Conservation (phyloP, 1,140 invertebrate genomes). For the Camponotus floridanus region DNA sequence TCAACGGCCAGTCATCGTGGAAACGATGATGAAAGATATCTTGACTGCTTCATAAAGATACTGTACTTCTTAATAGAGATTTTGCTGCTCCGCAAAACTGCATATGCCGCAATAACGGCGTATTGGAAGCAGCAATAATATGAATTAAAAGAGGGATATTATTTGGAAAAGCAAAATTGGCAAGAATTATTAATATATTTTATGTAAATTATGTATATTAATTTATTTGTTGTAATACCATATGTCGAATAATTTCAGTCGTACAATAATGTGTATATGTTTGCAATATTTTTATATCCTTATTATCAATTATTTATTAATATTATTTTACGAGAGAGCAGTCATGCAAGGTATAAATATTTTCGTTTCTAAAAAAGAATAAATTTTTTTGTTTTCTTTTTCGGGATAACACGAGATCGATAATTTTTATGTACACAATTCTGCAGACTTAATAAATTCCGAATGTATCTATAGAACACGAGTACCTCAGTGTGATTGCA, state of each 20-base stretch:
- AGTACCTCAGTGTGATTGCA: slow-evolving; percentile 13
- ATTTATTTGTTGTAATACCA: background rate
- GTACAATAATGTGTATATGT: background rate
- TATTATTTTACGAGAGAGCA: background rate
- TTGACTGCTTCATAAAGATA: background rate
- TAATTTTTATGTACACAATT: slow-evolving; percentile 30
- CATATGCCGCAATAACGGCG: background rate
- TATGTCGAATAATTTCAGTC: background rate
- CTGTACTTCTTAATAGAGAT: background rate
- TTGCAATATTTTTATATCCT: background rate
- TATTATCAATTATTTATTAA: slow-evolving; percentile 36
- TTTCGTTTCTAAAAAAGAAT: background rate
- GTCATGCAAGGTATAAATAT: background rate
- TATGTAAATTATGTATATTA: background rate
- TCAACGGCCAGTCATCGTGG: slow-evolving; percentile 14
- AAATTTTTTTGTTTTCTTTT: background rate
- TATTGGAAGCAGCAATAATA: background rate
- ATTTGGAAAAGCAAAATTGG: background rate
- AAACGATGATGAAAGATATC: slow-evolving; percentile 40
- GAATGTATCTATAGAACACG: background rate
- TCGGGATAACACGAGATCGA: background rate
- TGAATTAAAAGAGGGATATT: background rate
- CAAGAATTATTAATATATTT: background rate
- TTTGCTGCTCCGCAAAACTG: background rate
- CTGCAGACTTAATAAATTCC: background rate